Base-by-base conservation (phyloP, 92 coral and sea anemone genomes). In the Epizoanthus stellaris region DNA sequence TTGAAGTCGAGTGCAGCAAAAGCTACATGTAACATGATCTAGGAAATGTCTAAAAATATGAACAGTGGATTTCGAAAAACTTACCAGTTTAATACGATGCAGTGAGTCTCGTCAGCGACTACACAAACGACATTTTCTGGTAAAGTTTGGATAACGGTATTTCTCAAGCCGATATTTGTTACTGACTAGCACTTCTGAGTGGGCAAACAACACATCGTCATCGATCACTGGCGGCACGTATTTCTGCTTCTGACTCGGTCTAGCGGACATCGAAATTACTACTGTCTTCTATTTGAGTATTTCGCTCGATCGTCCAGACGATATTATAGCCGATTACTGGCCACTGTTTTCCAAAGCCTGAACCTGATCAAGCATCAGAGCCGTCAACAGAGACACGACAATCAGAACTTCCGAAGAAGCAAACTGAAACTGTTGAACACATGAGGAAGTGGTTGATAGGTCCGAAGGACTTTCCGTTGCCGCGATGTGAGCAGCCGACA, bases 1-100 rank as follows among this genome's bases (percentile, higher is more conserved):
- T 36, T 68, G 74, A 68, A 36, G 74, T 25, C 49, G 34, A 68
- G 74, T 68, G 53, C 19, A 68, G 74, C 74, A 68, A 68, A 68
- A 68, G 74, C 49, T 68, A 68, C 74, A 68, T 36, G n/a, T n/a
- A n/a, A n/a, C n/a, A n/a, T n/a, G 71, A 67, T 67, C 71, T 4
- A 4, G 3, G 71, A 67, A n/a, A n/a, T 21, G 14, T 67, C 19
- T 0, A 4, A 25, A 68, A 36, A 8, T 68, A 68, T 68, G 74
- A 68, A 36, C 74, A 68, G 74, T 68, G 74, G 74, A 68, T 68
- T 68, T 68, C 47, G 74, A 66, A 21, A 66, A 43, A 43, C 47
- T 1, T 43, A 3, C 47, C 47, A 43, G 4, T 43, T 43, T 43
- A 43, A 43, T 43, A 43, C 47, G 47, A 43, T 43, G 47, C 47